phyloP scores from a whole-genome alignment of 2,113 vertebrate genomes.

The Vicugna pacos region DNA sequence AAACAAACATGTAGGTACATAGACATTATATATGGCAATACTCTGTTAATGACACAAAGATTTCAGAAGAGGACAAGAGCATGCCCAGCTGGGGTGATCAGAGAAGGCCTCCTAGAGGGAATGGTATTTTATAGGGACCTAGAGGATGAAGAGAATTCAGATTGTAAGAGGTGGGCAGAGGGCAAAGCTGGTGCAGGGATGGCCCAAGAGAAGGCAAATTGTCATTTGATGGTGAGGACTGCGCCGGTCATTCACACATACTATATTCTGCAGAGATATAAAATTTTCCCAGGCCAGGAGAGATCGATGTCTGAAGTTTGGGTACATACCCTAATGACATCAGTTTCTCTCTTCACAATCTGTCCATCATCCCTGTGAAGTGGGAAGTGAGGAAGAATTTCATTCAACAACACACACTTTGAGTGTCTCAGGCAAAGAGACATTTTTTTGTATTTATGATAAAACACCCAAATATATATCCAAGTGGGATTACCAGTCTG shows the following conservation, averaged over 20 bases:
- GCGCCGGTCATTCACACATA: background rate
- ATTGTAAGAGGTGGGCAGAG: background rate
- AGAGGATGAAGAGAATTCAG: background rate
- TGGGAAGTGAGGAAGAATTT: constrained; percentile 63
- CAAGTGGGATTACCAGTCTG: constrained; percentile 82
- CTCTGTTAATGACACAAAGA: background rate
- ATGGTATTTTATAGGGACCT: background rate
- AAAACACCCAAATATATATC: constrained; percentile 83
- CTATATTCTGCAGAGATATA: background rate
- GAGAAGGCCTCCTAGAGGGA: background rate
- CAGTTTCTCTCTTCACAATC: constrained; percentile 41
- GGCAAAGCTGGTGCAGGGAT: background rate
- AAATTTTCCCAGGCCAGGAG: background rate
- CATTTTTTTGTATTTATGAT: constrained; percentile 80
- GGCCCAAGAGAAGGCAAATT: background rate
- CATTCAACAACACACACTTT: constrained; percentile 62
- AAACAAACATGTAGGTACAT: background rate
- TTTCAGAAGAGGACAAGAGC: background rate
- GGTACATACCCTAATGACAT: background rate
- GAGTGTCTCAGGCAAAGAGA: constrained; percentile 61
- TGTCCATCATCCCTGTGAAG: background rate
- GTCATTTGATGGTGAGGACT: background rate
- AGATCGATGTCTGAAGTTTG: background rate
- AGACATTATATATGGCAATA: background rate
- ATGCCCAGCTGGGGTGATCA: background rate